A percentile compares a stretch with the other conserved stretches of the same genome.
Conservation (phyloP, 2,113 vertebrate genomes). For the Glaucidium brasilianum region DNA sequence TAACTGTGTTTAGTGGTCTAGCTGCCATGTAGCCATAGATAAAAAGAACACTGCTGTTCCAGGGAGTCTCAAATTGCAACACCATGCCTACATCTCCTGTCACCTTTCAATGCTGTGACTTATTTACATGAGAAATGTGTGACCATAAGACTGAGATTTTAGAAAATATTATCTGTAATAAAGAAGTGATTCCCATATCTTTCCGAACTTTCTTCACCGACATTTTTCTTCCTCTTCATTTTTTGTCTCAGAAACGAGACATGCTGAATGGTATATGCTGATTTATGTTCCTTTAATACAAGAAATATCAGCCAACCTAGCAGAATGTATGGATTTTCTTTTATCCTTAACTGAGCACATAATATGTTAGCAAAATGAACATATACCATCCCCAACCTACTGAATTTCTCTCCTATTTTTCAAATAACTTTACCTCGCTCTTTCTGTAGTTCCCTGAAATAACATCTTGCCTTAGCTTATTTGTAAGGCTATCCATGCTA, state of each 20-base stretch:
- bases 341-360: constrained; percentile 30
- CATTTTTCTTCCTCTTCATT: neutral
- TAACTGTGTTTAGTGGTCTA: neutral
- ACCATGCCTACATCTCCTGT: neutral
- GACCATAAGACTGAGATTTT: neutral
- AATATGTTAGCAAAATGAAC: constrained; percentile 33
- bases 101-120: neutral
- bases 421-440: neutral
- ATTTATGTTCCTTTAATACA: constrained; percentile 23
- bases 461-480: neutral
- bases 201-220: neutral
- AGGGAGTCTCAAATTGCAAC: neutral
- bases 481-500: neutral
- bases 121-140: neutral
- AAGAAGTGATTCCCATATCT: neutral
- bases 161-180: neutral
- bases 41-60: neutral
- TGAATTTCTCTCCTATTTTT: constrained; percentile 16
- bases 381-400: neutral
- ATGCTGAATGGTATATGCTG: neutral
- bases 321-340: constrained; percentile 38
- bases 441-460: neutral
- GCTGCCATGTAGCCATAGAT: neutral
- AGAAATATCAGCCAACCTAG: neutral
- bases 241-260: neutral